Conservation (phyloP, 2,797 vertebrate species). For the Petrocephalus schoutedeni region DNA sequence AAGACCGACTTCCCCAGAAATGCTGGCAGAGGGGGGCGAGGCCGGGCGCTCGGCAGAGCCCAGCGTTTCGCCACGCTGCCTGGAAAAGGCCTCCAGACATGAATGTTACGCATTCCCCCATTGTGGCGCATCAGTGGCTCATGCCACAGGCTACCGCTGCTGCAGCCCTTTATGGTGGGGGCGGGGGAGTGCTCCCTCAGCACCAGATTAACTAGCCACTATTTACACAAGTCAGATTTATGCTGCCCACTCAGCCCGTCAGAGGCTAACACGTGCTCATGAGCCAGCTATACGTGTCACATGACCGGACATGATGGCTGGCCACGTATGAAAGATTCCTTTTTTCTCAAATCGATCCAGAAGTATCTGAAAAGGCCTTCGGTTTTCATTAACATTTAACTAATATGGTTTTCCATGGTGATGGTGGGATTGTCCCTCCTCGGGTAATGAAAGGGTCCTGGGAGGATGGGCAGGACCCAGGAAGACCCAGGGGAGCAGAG, state of each 20-base stretch:
- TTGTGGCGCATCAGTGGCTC: neutral
- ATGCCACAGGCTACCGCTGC: neutral
- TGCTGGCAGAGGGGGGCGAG: neutral
- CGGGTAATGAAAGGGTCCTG: neutral
- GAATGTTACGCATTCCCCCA: neutral
- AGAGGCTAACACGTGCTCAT: neutral
- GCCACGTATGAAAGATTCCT: neutral
- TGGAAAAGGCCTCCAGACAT: neutral
- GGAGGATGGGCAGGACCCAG: neutral
- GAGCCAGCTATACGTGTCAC: neutral
- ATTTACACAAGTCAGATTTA: neutral
- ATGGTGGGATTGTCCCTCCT: neutral
- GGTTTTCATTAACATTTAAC: neutral
- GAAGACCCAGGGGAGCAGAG: neutral
- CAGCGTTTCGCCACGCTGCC: neutral
- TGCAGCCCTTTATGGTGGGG: neutral
- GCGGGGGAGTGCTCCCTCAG: neutral
- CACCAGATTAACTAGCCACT: neutral
- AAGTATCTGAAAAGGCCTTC: neutral
- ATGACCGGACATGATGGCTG: neutral
- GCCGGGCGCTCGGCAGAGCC: neutral
- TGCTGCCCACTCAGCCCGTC: neutral
- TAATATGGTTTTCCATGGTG: neutral
- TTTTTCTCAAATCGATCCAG: neutral
- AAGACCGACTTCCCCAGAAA: neutral